Evolutionary conservation across 2,113 vertebrate species (phyloP).

Genomic region (Macrotis lagotis): DNA sequence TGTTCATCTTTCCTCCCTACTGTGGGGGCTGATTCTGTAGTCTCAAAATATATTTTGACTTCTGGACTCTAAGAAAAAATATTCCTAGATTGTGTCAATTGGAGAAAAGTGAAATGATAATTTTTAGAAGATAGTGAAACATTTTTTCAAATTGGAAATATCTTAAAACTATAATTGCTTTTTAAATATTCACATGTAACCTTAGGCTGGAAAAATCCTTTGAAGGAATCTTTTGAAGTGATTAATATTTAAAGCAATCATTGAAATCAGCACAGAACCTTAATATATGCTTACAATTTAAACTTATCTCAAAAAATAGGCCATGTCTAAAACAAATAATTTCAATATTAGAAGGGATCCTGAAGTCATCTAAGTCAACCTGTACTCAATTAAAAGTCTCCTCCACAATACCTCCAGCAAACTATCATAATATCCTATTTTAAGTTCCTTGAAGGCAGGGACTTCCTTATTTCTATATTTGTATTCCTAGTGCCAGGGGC

Average conservation of each 20-base stretch:
- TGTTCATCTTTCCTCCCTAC: neutral
- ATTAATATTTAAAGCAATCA: neutral
- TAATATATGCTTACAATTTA: constrained; percentile 2
- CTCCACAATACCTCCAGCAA: neutral
- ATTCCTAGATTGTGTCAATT: neutral
- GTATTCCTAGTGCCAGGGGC: neutral
- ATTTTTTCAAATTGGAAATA: neutral
- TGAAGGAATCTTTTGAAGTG: neutral
- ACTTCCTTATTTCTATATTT: neutral
- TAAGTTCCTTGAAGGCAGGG: neutral
- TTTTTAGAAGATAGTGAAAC: neutral
- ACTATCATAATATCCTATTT: neutral
- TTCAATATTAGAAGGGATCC: neutral
- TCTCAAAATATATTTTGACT: neutral
- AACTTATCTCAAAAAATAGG: constrained; percentile 1
- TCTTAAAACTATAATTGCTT: neutral
- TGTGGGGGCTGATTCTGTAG: neutral
- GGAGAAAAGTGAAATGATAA: neutral
- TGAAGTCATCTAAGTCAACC: neutral
- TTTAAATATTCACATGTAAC: neutral
- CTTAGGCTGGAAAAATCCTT: neutral
- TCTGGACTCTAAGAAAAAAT: neutral
- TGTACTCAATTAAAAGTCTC: neutral
- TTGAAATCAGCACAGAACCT: neutral
- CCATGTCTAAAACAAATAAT: constrained; percentile 25